These are phyloP conservation scores for Acinonyx jubatus DNA, from an alignment of 2,113 vertebrate genomes.

Conservation along the genomic window DNA sequence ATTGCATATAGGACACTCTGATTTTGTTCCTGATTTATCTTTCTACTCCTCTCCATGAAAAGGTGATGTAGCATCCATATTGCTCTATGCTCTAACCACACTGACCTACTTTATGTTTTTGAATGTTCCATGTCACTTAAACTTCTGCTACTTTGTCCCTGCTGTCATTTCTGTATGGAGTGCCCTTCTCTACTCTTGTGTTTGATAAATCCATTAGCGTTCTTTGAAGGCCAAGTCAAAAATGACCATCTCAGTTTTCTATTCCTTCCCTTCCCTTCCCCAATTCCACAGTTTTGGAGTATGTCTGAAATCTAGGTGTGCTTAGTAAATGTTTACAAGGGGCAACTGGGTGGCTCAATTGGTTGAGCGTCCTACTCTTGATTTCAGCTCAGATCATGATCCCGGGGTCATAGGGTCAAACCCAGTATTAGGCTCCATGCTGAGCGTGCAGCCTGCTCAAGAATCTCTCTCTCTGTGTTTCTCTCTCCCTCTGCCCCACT, in stretches of 20 bases:
- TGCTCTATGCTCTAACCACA: neutral
- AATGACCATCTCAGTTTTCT: slow-evolving; percentile 5
- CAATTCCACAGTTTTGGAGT: neutral
- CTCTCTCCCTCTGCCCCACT: too few relatives aligned
- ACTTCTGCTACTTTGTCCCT: neutral
- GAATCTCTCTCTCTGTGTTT: too few relatives aligned
- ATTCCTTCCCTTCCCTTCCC: neutral
- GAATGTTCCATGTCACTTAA: neutral
- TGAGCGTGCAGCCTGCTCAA: too few relatives aligned
- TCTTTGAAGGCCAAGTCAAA: neutral
- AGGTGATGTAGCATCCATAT: too few relatives aligned
- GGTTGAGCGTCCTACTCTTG: too few relatives aligned
- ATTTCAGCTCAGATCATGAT: too few relatives aligned
- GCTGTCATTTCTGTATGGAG: neutral
- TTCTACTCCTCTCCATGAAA: neutral
- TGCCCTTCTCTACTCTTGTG: neutral
- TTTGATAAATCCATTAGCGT: slow-evolving; percentile 23
- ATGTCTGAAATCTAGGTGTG: neutral
- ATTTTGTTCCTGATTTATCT: neutral
- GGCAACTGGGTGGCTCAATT: too few relatives aligned
- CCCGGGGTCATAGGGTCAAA: too few relatives aligned
- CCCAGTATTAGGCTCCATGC: too few relatives aligned
- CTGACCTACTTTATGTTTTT: slow-evolving; percentile 52
- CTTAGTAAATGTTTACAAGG: neutral
- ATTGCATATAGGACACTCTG: neutral